These are phyloP conservation scores for Muricea muricata DNA, from an alignment of 92 coral and sea anemone species.

Conservation along the genomic window DNA sequence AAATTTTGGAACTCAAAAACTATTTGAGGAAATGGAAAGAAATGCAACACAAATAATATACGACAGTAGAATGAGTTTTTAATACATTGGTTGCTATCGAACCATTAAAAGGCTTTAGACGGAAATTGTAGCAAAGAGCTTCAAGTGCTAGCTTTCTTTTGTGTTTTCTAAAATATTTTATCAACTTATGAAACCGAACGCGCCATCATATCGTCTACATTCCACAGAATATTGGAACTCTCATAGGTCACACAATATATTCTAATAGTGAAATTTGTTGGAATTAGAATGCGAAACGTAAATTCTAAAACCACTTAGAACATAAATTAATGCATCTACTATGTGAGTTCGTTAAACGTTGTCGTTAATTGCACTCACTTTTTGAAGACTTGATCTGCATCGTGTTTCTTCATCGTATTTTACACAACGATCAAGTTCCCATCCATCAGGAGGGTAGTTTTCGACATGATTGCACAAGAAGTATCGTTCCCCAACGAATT, in stretches of 20 bases:
- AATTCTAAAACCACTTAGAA: not conserved
- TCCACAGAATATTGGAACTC: not conserved
- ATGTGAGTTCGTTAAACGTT: not conserved
- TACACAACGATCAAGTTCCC: slow-evolving; percentile 43
- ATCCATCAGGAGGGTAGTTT: slow-evolving; percentile 38
- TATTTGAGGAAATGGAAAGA: too few species aligned
- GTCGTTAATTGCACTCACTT: not conserved
- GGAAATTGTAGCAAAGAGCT: not conserved
- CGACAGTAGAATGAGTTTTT: too few species aligned
- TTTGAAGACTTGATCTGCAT: slow-evolving; percentile 10
- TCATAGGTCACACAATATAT: not conserved
- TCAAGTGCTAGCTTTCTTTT: not conserved
- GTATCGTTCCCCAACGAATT: slow-evolving; percentile 11
- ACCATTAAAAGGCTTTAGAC: not conserved
- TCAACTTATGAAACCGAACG: not conserved
- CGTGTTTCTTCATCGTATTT: slow-evolving; percentile 40
- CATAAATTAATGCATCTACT: not conserved
- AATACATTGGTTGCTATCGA: too few species aligned
- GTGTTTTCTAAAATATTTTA: not conserved
- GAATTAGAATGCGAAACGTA: not conserved
- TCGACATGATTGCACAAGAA: slow-evolving; percentile 16
- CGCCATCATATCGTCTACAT: not conserved
- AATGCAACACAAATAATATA: too few species aligned
- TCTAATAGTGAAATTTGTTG: not conserved
- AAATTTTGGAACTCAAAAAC: too few species aligned